Evolutionary conservation across 2,888 invertebrate species (phyloP).

Genomic region (Achlya flavicornis): DNA sequence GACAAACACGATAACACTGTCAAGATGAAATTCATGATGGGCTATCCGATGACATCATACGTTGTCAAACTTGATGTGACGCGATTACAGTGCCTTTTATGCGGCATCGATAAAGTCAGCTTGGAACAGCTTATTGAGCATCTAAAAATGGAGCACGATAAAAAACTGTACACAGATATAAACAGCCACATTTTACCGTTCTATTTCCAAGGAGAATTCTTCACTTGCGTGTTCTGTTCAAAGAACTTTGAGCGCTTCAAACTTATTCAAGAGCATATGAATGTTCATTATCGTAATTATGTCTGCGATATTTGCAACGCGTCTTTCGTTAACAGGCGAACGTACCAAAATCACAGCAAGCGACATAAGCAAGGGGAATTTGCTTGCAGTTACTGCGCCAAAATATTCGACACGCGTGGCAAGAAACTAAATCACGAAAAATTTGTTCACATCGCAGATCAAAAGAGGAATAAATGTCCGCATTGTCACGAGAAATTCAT

Average conservation of each 20-base stretch:
- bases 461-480: slow-evolving; percentile 50
- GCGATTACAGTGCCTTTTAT: slow-evolving; percentile 31
- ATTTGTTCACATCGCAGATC: slow-evolving; percentile 32
- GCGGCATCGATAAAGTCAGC: slow-evolving; percentile 41
- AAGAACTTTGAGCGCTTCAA: slow-evolving; percentile 54
- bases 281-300: slow-evolving; percentile 59
- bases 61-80: slow-evolving; percentile 1
- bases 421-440: slow-evolving; percentile 37
- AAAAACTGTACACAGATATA: slow-evolving; percentile 44
- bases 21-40: background rate
- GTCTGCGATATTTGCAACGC: slow-evolving; percentile 55
- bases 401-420: slow-evolving; percentile 42
- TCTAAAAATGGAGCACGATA: slow-evolving; percentile 43
- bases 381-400: slow-evolving; percentile 56
- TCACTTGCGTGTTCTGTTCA: slow-evolving; percentile 52
- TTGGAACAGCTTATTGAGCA: slow-evolving; percentile 50
- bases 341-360: slow-evolving; percentile 44
- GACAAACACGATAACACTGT: background rate
- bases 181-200: slow-evolving; percentile 64
- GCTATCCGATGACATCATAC: slow-evolving; percentile 43
- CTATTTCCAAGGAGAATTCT: slow-evolving; percentile 55
- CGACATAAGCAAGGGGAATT: slow-evolving; percentile 53
- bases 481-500: slow-evolving; percentile 52
- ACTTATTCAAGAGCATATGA: slow-evolving; percentile 65
- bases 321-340: slow-evolving; percentile 49